phyloP scores from a whole-genome alignment of 92 coral and sea anemone species.

The Meandrina meandrites region DNA sequence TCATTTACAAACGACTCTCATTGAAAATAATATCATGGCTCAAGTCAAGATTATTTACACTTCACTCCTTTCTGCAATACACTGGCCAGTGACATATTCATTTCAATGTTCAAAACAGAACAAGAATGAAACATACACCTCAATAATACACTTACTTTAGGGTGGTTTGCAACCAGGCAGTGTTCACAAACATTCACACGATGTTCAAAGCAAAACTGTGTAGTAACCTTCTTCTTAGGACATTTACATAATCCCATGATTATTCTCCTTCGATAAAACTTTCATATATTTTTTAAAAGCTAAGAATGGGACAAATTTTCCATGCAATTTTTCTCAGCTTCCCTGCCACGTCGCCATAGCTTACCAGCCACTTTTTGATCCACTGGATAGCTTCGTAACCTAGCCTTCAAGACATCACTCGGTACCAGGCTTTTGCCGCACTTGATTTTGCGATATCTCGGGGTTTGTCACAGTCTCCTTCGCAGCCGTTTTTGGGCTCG shows the following conservation, averaged over 20 bases:
- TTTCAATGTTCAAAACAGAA: not conserved
- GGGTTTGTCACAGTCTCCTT: too few species aligned
- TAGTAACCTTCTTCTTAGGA: conserved; percentile 98
- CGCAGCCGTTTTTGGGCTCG: too few species aligned
- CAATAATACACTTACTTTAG: conserved; percentile 65
- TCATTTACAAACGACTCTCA: too few species aligned
- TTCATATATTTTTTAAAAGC: not conserved
- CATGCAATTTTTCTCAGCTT: not conserved
- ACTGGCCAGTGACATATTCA: not conserved
- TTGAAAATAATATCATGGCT: not conserved
- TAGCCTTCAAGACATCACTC: not conserved
- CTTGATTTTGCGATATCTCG: too few species aligned
- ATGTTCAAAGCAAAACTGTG: conserved; percentile 99
- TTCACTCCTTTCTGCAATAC: not conserved
- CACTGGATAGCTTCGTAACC: not conserved
- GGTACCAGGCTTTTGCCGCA: too few species aligned
- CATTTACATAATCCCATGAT: conserved; percentile 98
- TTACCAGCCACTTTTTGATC: not conserved
- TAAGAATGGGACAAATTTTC: not conserved
- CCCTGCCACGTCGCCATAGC: conserved; percentile 92
- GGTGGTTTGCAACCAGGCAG: conserved; percentile 90
- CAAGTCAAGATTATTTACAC: not conserved
- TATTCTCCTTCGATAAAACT: not conserved
- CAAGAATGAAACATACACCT: not conserved
- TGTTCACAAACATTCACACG: conserved; percentile 99